A percentile compares a stretch with the other conserved stretches of the same genome.
These are phyloP conservation scores for Andrena chrysosceles DNA, from an alignment of 2,888 invertebrate species.

Conservation along the genomic window DNA sequence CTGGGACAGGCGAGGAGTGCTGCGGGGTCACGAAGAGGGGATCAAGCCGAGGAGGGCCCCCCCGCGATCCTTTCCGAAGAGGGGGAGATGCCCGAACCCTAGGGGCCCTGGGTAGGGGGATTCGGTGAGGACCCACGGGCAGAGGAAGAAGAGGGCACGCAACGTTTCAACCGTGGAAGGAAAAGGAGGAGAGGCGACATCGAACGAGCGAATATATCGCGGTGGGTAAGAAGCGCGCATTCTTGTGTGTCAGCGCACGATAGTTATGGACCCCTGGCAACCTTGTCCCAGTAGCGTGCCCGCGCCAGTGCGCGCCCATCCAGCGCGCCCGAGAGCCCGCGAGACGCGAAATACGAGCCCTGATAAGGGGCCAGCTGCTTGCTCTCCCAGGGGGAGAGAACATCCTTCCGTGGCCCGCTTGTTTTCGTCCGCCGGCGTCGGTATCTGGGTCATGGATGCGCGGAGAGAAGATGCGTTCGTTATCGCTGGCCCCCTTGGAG, in stretches of 20 bases:
- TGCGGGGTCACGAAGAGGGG: constrained; percentile 57
- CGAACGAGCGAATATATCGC: constrained; percentile 61
- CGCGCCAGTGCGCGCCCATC: constrained; percentile 65
- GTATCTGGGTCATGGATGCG: constrained; percentile 72
- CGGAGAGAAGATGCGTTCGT: constrained; percentile 55
- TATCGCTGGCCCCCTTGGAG: constrained; percentile 6
- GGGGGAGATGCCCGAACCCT: constrained; percentile 64
- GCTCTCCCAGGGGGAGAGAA: constrained; percentile 30
- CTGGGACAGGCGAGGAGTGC: constrained; percentile 27
- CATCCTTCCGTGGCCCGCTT: constrained; percentile 49
- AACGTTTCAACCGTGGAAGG: not conserved
- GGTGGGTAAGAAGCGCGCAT: constrained; percentile 78
- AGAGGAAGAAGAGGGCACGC: constrained; percentile 2
- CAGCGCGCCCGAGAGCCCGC: constrained; percentile 21
- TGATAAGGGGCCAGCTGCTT: constrained; percentile 48
- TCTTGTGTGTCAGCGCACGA: constrained; percentile 80
- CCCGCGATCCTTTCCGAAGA: constrained; percentile 60
- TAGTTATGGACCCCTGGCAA: constrained; percentile 83
- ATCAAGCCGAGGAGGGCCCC: constrained; percentile 56
- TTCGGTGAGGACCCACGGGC: constrained; percentile 49
- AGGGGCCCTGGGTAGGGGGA: constrained; percentile 51
- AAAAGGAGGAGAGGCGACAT: constrained; percentile 43
- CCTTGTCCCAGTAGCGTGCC: constrained; percentile 83
- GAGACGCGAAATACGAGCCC: constrained; percentile 41
- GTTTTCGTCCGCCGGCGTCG: constrained; percentile 44